Evolutionary conservation across 2,888 invertebrate species (phyloP).

Genomic region (Drosophila quinaria): DNA sequence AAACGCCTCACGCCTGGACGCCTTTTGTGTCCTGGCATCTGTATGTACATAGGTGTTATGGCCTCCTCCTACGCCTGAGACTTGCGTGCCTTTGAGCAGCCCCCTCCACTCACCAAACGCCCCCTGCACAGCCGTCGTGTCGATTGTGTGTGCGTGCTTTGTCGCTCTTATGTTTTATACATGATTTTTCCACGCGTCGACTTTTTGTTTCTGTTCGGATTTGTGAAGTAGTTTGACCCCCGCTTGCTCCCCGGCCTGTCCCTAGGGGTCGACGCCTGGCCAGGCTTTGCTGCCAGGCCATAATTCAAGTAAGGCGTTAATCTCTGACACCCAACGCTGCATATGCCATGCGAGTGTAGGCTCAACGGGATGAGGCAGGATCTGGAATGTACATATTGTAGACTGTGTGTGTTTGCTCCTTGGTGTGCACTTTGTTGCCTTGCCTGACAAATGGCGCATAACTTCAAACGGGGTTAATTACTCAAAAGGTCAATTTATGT

Average conservation of each 20-base stretch:
- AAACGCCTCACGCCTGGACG: constrained; percentile 61
- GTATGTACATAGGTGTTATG: constrained; percentile 25
- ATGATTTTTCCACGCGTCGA: constrained; percentile 65
- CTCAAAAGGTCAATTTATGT: constrained; percentile 63
- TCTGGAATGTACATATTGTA: background rate
- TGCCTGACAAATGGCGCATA: constrained; percentile 66
- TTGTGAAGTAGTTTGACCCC: constrained; percentile 55
- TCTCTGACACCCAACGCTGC: constrained; percentile 70
- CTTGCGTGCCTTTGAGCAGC: constrained; percentile 51
- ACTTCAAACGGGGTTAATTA: constrained; percentile 59
- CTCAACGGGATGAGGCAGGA: constrained; percentile 1
- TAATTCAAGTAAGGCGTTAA: constrained; percentile 74
- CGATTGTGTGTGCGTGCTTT: constrained; percentile 57
- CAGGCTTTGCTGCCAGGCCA: constrained; percentile 46
- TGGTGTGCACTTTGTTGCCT: constrained; percentile 53
- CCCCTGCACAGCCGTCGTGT: background rate
- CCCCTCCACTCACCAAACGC: constrained; percentile 7
- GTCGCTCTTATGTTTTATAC: constrained; percentile 74
- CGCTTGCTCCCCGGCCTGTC: background rate
- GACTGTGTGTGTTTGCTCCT: constrained; percentile 23
- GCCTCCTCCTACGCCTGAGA: constrained; percentile 18
- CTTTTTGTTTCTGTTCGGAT: constrained; percentile 51
- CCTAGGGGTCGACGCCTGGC: constrained; percentile 14
- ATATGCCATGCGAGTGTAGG: constrained; percentile 1
- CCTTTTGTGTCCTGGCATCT: constrained; percentile 28